Evolutionary conservation across 2,113 vertebrate genomes (phyloP), one percentile per base, ranked within the genome.

Genomic region (Chascanopsetta lugubris): DNA sequence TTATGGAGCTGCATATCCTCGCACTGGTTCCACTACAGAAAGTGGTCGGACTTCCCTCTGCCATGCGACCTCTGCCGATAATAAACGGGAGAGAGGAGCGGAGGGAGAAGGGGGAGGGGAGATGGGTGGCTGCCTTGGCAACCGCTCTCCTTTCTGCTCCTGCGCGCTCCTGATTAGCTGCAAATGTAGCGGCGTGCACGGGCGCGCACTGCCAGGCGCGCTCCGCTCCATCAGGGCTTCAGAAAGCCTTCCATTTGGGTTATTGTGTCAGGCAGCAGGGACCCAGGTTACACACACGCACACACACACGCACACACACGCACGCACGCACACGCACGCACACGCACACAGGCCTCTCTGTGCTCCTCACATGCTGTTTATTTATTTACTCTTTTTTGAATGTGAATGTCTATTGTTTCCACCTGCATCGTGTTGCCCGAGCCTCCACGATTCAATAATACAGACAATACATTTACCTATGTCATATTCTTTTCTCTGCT

Each of bases 11-110:
- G 88, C 79, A 88, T 90, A 85, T 89, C 86, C 83, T 83, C 80
- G 86, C 88, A 80, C 79, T 85, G 88, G 86, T 86, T 89, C 84
- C 85, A 90, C 82, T 85, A 71, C 79, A 86, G 85, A 89, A n/a
- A 88, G 88, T 91, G 87, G 62, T 82, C 69, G 72, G 83, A 89
- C 87, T 87, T 88, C 87, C 88, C 87, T 89, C 83, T 87, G 87
- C 89, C 91, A 90, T 90, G 91, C 90, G 91, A 92, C 91, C 91
- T 92, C 91, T 92, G 89, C 88, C 85, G 91, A 91, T 93, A 90
- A 90, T 87, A 88, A 88, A 89, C 85, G 88, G 89, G 87, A 91
- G 87, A 90, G 81, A 87, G 90, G 83, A 88, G 75, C 68, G 69
- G 77, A 87, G 79, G 82, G 82, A 84, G 77, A 74, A 78, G 85